Conservation (phyloP, 1,140 invertebrate species). For the Acromyrmex charruanus region DNA sequence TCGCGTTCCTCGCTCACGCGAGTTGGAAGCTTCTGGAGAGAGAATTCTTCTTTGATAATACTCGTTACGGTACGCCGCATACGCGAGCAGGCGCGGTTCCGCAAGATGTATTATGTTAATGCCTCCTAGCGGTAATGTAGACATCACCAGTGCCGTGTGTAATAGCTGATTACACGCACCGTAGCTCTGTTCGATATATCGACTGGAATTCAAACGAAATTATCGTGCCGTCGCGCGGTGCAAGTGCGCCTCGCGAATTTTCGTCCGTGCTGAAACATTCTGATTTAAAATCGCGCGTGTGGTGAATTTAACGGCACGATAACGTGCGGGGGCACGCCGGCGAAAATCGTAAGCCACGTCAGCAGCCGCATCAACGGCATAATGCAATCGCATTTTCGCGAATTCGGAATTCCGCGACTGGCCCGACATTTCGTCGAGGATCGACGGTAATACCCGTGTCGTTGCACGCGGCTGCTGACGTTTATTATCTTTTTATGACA, state of each 20-base stretch:
- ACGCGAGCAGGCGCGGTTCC: not conserved
- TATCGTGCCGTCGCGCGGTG: not conserved
- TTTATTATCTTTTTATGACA: conserved; percentile 44
- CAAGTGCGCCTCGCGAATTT: conserved; percentile 1
- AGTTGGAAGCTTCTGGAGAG: not conserved
- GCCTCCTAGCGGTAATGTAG: conserved; percentile 32
- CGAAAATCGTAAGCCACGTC: conserved; percentile 53
- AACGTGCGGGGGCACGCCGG: not conserved
- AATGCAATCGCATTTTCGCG: conserved; percentile 40
- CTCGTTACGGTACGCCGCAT: not conserved
- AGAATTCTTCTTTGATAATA: conserved; percentile 14
- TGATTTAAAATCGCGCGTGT: conserved; percentile 39
- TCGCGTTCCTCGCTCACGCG: not conserved
- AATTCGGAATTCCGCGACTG: conserved; percentile 25
- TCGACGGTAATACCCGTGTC: not conserved
- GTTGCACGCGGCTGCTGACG: not conserved
- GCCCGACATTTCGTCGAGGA: not conserved
- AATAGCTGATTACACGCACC: conserved; percentile 51
- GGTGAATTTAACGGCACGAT: conserved; percentile 49
- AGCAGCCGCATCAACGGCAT: conserved; percentile 34
- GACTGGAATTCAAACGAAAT: not conserved
- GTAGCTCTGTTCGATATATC: conserved; percentile 35
- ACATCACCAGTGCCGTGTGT: conserved; percentile 42
- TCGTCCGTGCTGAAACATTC: conserved; percentile 20
- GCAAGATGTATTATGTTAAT: conserved; percentile 56